Evolutionary conservation across 1,140 invertebrate species (phyloP).

Genomic region (Tyrophagus putrescentiae): DNA sequence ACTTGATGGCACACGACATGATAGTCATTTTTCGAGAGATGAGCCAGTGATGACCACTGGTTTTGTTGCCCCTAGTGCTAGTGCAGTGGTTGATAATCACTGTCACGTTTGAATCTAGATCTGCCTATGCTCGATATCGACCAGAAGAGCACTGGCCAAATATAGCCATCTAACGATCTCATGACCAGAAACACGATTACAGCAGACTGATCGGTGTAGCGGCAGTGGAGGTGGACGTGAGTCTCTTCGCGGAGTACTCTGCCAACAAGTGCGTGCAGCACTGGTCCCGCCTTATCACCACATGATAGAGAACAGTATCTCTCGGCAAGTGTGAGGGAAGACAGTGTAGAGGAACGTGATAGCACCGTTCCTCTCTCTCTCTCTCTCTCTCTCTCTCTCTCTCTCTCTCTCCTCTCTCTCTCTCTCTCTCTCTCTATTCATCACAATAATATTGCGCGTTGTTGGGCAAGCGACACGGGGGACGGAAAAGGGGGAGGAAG

Average conservation of each 20-base stretch:
- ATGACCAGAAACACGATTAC: too few relatives aligned
- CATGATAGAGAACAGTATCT: background rate
- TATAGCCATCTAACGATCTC: too few relatives aligned
- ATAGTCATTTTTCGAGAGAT: too few relatives aligned
- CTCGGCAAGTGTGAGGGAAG: background rate
- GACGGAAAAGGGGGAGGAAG: background rate
- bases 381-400: background rate
- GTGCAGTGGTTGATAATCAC: too few relatives aligned
- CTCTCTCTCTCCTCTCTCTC: background rate
- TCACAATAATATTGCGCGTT: background rate
- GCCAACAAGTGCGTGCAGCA: background rate
- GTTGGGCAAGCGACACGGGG: background rate
- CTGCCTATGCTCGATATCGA: too few relatives aligned
- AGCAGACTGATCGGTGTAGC: too few relatives aligned
- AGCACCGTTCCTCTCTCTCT: background rate
- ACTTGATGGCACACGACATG: too few relatives aligned
- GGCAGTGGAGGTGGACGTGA: background rate
- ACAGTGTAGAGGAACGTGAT: background rate
- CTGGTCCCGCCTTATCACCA: background rate
- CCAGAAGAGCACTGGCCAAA: too few relatives aligned
- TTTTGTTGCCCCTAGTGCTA: too few relatives aligned
- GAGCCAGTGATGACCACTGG: too few relatives aligned
- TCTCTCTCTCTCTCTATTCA: background rate
- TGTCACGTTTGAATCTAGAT: too few relatives aligned
- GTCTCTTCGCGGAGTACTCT: background rate